Conservation (phyloP, 2,113 vertebrate species). For the Halichoeres trimaculatus region DNA sequence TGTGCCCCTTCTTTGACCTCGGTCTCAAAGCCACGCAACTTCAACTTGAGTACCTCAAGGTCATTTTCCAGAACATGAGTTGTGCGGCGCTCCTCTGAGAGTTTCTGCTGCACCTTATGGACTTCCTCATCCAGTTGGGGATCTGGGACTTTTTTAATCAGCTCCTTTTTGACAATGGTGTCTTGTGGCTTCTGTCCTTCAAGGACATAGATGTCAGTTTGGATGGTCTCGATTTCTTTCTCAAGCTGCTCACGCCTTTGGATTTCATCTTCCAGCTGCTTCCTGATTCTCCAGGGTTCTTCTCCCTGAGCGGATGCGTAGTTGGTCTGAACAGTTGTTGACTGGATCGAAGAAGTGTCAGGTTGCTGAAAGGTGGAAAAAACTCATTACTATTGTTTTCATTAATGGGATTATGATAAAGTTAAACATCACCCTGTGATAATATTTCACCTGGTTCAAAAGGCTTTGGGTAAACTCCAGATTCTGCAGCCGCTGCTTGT, state of each 20-base stretch:
- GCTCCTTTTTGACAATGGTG: slow-evolving; percentile 89
- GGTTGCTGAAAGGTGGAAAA: slow-evolving; percentile 84
- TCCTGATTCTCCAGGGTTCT: slow-evolving; percentile 90
- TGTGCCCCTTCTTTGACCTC: slow-evolving; percentile 90
- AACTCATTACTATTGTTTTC: background rate
- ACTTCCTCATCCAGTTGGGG: slow-evolving; percentile 91
- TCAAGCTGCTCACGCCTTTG: slow-evolving; percentile 92
- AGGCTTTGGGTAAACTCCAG: slow-evolving; percentile 92
- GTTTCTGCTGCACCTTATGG: slow-evolving; percentile 88
- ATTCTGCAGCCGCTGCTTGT: slow-evolving; percentile 90
- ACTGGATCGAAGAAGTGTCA: slow-evolving; percentile 77
- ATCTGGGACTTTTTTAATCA: slow-evolving; percentile 93
- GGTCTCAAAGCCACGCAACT: slow-evolving; percentile 85
- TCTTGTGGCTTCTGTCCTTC: slow-evolving; percentile 92
- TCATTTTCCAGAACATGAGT: slow-evolving; percentile 90
- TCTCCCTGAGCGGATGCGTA: slow-evolving; percentile 69
- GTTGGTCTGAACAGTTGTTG: slow-evolving; percentile 76
- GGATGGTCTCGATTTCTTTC: slow-evolving; percentile 87
- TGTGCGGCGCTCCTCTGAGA: slow-evolving; percentile 89
- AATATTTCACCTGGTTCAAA: slow-evolving; percentile 88
- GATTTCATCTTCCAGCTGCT: slow-evolving; percentile 91
- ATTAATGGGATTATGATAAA: background rate
- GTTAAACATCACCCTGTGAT: background rate
- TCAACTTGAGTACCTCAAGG: slow-evolving; percentile 85
- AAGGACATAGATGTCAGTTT: slow-evolving; percentile 89